These are phyloP conservation scores for Rhingia rostrata DNA, from an alignment of 2,888 invertebrate species.

Conservation along the genomic window DNA sequence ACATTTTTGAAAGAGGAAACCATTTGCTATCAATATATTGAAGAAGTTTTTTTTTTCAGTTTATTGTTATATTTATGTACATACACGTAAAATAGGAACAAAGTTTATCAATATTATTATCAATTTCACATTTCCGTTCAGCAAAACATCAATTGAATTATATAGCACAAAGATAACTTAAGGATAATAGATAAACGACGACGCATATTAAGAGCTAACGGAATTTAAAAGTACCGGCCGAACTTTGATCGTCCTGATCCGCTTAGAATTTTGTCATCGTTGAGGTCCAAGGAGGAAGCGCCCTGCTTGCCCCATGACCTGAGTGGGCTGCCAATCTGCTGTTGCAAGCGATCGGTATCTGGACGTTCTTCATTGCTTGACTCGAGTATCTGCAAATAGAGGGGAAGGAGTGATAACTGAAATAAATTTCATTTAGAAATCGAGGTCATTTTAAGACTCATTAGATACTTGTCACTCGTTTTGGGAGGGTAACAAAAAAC, in stretches of 20 bases:
- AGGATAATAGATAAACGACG: conserved; percentile 2
- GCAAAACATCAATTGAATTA: conserved; percentile 65
- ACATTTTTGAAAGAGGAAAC: conserved; percentile 69
- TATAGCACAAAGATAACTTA: conserved; percentile 61
- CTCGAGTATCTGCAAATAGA: conserved; percentile 81
- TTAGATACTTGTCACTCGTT: too few species aligned
- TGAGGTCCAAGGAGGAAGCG: conserved; percentile 77
- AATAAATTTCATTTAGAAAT: too few species aligned
- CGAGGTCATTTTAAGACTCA: too few species aligned
- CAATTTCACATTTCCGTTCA: conserved; percentile 67
- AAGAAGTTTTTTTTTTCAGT: conserved; percentile 23
- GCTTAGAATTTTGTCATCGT: conserved; percentile 61
- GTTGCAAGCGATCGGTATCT: conserved; percentile 63
- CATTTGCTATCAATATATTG: conserved; percentile 54
- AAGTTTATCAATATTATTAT: conserved; percentile 72
- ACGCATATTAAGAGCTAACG: conserved; percentile 1
- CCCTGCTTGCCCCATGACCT: conserved; percentile 74
- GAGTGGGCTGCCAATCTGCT: conserved; percentile 66
- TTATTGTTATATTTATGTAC: conserved; percentile 65
- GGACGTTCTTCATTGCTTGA: conserved; percentile 82
- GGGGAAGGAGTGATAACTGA: not conserved
- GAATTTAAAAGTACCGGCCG: conserved; percentile 62
- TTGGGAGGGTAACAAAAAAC: too few species aligned
- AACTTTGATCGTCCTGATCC: conserved; percentile 67
- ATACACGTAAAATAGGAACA: conserved; percentile 74